phyloP scores from a whole-genome alignment of 2,797 vertebrate species.

The Mico argentatus region DNA sequence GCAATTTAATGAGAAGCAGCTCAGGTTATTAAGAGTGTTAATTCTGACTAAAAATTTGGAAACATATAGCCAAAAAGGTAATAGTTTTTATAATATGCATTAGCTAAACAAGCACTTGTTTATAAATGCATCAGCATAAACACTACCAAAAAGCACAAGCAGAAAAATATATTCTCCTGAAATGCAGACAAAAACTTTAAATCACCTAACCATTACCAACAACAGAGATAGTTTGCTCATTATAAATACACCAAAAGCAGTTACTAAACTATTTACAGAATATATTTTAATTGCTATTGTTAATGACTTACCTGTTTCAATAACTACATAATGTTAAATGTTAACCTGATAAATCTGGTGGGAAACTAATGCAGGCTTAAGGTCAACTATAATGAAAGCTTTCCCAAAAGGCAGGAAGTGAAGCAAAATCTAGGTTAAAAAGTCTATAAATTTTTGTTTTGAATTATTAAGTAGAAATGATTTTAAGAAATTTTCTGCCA shows the following conservation, averaged over 20 bases:
- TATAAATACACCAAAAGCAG: neutral
- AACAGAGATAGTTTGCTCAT: neutral
- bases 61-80: neutral
- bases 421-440: slow-evolving; percentile 37
- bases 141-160: neutral
- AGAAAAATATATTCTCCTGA: neutral
- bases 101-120: neutral
- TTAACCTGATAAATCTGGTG: neutral
- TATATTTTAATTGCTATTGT: slow-evolving; percentile 20
- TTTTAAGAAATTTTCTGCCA: neutral
- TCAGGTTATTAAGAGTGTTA: neutral
- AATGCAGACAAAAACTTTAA: neutral
- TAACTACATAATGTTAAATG: slow-evolving; percentile 23
- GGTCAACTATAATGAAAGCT: slow-evolving; percentile 31
- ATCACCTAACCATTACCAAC: neutral
- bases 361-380: neutral
- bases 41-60: slow-evolving; percentile 41
- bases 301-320: slow-evolving; percentile 39
- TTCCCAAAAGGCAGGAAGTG: neutral
- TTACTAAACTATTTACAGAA: neutral
- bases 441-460: neutral
- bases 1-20: neutral
- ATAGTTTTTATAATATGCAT: neutral
- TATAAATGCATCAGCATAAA: neutral
- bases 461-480: neutral